A percentile compares a stretch with the other conserved stretches of the same genome.
phyloP scores from a whole-genome alignment of 2,888 invertebrate species.

The Gastracanthus pulcherrimus region DNA sequence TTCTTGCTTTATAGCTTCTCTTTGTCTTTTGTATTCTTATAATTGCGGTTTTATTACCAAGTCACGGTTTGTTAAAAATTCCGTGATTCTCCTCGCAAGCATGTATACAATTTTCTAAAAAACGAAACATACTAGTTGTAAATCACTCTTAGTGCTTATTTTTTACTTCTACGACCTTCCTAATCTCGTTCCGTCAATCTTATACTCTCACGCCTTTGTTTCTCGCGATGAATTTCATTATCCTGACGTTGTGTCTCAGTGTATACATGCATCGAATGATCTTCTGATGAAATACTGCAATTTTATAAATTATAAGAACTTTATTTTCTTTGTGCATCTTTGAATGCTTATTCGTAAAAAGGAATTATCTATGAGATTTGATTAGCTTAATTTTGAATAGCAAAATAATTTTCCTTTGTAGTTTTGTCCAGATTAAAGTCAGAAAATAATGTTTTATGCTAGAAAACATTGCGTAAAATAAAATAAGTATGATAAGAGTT shows the following conservation, averaged over 20 bases:
- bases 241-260: neutral
- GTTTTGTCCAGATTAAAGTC: no score
- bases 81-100: neutral
- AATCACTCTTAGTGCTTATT: neutral
- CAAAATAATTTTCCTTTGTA: no score
- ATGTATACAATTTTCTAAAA: neutral
- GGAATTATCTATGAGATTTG: neutral
- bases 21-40: neutral
- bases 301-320: neutral
- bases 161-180: neutral
- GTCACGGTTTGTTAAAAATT: constrained; percentile 19
- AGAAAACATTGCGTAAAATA: no score
- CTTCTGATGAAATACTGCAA: neutral
- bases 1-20: neutral
- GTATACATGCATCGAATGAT: neutral
- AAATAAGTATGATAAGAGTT: no score
- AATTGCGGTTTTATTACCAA: constrained; percentile 9
- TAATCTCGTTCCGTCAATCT: constrained; percentile 22
- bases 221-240: constrained; percentile 14
- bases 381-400: no score
- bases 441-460: no score
- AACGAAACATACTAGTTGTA: no score
- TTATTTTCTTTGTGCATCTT: neutral
- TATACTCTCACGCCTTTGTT: constrained; percentile 22
- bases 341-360: neutral